Evolutionary conservation across 30 jellyfish, hydroid and myxozoan genomes (phyloP), one percentile per base, ranked within the genome.

Genomic region (Aurelia coerulea): DNA sequence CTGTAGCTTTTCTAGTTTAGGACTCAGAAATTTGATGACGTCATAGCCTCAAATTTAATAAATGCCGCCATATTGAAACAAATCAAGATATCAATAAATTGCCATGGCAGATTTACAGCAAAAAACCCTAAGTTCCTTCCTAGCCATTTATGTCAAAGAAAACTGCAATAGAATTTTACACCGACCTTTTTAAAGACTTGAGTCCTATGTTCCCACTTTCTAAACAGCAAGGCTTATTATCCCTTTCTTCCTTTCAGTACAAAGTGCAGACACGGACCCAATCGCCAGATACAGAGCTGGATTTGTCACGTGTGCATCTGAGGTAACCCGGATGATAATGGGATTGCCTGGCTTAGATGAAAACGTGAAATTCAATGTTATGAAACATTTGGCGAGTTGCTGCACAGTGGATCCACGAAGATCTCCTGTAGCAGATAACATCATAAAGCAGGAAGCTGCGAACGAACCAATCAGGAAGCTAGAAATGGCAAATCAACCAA

Each of bases 291-390:
- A 88, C 88, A 35, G 96, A 70, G 96, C 90, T 1, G 96, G 96
- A 10, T 88, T 88, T 63, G 80, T 76, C 53, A 79, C 91, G 17
- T 88, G 96, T 37, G 91, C 88, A 1, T 73, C 91, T 62, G 91
- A 88, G 69, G 88, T 88, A 15, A 74, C 91, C 4, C 64, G 85
- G 42, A 66, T 88, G 79, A 60, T 88, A 18, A 79, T 79, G 88
- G 91, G 96, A 14, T 76, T 88, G 34, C 96, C 96, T 7, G 96
- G 85, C 18, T 76, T 88, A 9, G 96, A 88, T 62, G 96, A 88
- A 79, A 79, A 64, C 70, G 91, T 88, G 17, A 88, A 88, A 80
- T 78, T 88, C 91, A 71, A 88, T 29, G 90, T 88, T 5, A 58
- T 88, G 80, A 88, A 88, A 32, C 90, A 88, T 42, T 33, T 88